Conservation (phyloP, 2,797 vertebrate species). For the Ptychadena robeensis region DNA sequence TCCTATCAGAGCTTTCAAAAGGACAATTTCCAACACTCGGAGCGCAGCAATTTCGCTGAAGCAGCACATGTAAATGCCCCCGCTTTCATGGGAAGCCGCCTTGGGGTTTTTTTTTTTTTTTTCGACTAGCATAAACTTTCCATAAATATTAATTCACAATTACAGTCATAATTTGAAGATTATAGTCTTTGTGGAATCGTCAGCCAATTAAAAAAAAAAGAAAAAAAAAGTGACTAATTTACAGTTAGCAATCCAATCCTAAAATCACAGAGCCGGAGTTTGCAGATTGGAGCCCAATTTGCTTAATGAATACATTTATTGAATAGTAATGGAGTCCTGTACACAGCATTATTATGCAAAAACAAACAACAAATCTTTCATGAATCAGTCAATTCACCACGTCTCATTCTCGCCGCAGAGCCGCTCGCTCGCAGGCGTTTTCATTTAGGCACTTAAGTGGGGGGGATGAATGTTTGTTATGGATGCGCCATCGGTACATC, state of each 20-base stretch:
- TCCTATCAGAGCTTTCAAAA: conserved; percentile 50
- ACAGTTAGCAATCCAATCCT: conserved; percentile 61
- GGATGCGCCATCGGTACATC: conserved; percentile 11
- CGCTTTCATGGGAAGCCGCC: conserved; percentile 47
- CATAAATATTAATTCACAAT: conserved; percentile 62
- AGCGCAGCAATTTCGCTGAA: conserved; percentile 47
- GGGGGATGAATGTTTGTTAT: conserved; percentile 37
- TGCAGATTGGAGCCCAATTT: conserved; percentile 63
- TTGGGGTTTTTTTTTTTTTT: conserved; percentile 30
- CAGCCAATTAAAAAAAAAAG: conserved; percentile 64
- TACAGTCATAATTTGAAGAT: conserved; percentile 63
- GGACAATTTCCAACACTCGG: conserved; percentile 53
- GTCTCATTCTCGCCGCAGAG: conserved; percentile 51
- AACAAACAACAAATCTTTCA: conserved; percentile 60
- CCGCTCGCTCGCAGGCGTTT: conserved; percentile 45
- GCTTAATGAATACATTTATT: conserved; percentile 63
- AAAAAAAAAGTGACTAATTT: conserved; percentile 61
- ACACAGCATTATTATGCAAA: conserved; percentile 63
- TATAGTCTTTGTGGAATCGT: conserved; percentile 61
- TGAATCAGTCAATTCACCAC: conserved; percentile 53
- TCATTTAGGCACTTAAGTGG: conserved; percentile 47
- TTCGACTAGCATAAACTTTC: conserved; percentile 50
- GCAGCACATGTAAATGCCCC: conserved; percentile 44
- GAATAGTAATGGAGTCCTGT: conserved; percentile 62
- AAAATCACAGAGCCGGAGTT: conserved; percentile 61